phyloP scores from a whole-genome alignment of 2,888 invertebrate species.

The Caenorhabditis macrosperma region DNA sequence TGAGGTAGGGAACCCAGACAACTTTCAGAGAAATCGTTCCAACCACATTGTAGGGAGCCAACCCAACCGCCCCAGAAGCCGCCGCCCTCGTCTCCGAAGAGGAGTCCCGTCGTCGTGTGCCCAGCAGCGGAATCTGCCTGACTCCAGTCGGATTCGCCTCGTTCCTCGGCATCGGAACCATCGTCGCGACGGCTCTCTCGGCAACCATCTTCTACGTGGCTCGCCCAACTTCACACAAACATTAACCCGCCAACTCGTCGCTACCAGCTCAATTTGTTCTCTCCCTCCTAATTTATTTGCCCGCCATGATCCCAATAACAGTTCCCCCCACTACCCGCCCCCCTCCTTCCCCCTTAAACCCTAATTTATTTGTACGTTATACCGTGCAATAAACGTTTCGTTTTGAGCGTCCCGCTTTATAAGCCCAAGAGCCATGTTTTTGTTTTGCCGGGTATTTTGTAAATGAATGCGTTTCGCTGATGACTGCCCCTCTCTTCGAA shows the following conservation, averaged over 20 bases:
- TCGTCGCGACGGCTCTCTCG: slow-evolving; percentile 66
- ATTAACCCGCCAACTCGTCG: slow-evolving; percentile 23
- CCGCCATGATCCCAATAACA: slow-evolving; percentile 45
- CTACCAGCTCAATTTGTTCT: slow-evolving; percentile 2
- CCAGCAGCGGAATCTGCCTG: slow-evolving; percentile 59
- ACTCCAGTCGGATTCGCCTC: slow-evolving; percentile 67
- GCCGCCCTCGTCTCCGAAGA: slow-evolving; percentile 54
- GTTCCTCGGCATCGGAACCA: slow-evolving; percentile 66
- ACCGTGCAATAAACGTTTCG: slow-evolving; percentile 53
- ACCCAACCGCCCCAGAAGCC: slow-evolving; percentile 53
- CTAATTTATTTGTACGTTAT: slow-evolving; percentile 53
- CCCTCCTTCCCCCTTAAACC: not conserved
- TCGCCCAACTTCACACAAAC: slow-evolving; percentile 60
- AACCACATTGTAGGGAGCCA: slow-evolving; percentile 41
- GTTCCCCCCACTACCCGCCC: too few relatives aligned
- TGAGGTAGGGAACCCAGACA: slow-evolving; percentile 41
- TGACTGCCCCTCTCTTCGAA: slow-evolving; percentile 5
- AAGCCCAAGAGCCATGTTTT: slow-evolving; percentile 28
- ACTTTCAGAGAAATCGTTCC: not conserved
- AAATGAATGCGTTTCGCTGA: slow-evolving; percentile 40
- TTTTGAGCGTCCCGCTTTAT: slow-evolving; percentile 43
- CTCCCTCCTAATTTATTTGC: slow-evolving; percentile 56
- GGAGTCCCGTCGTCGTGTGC: slow-evolving; percentile 32
- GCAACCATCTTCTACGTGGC: slow-evolving; percentile 66
- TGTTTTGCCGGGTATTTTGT: slow-evolving; percentile 43